Conservation (phyloP, 2,888 invertebrate genomes). For the Scrobipalpa atriplicella region DNA sequence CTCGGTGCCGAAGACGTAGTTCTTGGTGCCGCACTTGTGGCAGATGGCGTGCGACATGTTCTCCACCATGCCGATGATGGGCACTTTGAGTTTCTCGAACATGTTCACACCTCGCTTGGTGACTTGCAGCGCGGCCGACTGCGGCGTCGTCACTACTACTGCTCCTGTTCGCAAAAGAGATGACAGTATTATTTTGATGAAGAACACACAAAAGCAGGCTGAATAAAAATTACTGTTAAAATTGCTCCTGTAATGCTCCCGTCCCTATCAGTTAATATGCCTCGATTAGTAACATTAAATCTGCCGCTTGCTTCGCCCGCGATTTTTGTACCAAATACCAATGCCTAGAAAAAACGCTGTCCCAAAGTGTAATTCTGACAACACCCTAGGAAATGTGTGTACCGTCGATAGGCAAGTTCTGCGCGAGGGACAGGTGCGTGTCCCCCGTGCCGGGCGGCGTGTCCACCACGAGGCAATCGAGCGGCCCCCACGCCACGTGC, state of each 20-base stretch:
- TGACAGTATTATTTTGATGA: neutral
- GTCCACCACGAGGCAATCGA: slow-evolving; percentile 95
- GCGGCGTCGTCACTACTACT: slow-evolving; percentile 96
- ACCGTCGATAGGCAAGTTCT: slow-evolving; percentile 94
- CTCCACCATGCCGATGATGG: slow-evolving; percentile 93
- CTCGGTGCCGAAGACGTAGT: slow-evolving; percentile 88
- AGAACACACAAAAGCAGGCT: no score
- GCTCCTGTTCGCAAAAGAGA: slow-evolving; percentile 82
- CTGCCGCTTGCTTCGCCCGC: no score
- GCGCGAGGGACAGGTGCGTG: slow-evolving; percentile 94
- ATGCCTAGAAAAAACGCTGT: no score
- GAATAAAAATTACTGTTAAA: no score
- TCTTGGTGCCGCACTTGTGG: slow-evolving; percentile 87
- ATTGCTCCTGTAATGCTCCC: no score
- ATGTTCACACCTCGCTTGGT: slow-evolving; percentile 93
- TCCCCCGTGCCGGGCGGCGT: slow-evolving; percentile 99
- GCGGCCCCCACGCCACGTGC: slow-evolving; percentile 93
- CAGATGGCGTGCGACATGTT: slow-evolving; percentile 94
- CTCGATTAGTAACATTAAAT: no score
- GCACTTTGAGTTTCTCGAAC: slow-evolving; percentile 92
- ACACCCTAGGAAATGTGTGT: slow-evolving; percentile 19
- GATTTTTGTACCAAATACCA: no score
- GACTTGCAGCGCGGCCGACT: slow-evolving; percentile 93
- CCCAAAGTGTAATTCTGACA: no score
- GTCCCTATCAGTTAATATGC: no score